These are phyloP conservation scores for Dendroctonus valens DNA, from an alignment of 1,140 invertebrate genomes.

Conservation along the genomic window DNA sequence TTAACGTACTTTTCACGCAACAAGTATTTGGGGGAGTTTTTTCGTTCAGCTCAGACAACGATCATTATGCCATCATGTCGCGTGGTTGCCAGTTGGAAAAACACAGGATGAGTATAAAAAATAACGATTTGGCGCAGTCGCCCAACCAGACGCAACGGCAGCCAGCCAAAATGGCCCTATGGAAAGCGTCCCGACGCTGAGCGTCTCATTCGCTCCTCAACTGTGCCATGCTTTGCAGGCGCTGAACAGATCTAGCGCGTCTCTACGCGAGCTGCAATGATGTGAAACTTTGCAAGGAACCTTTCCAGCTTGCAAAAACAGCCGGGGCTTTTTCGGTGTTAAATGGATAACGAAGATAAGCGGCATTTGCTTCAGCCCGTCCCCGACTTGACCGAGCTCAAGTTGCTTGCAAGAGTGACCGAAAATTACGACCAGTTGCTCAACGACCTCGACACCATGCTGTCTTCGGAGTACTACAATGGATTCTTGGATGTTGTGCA, in stretches of 20 bases:
- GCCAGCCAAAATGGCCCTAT: constrained; percentile 1
- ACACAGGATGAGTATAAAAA: neutral
- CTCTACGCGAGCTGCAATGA: neutral
- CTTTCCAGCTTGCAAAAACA: no score
- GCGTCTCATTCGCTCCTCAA: constrained; percentile 1
- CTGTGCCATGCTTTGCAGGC: neutral
- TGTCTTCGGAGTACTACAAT: constrained; percentile 43
- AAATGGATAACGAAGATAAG: neutral
- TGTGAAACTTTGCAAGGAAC: neutral
- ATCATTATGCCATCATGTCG: no score
- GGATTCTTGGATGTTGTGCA: constrained; percentile 41
- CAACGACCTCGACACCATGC: constrained; percentile 38
- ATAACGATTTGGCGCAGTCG: constrained; percentile 7
- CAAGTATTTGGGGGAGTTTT: no score
- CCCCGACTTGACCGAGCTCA: neutral
- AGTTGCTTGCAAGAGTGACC: constrained; percentile 4
- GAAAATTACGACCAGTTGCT: neutral
- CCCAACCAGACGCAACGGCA: neutral
- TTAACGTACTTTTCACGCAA: no score
- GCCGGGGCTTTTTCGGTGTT: neutral
- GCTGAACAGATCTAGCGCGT: neutral
- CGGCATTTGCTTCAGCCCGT: no score
- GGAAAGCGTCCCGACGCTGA: constrained; percentile 2
- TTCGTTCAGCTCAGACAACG: no score
- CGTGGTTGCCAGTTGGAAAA: no score